Evolutionary conservation across 1,140 invertebrate genomes (phyloP).

Genomic region (Zaprionus tsacasi): DNA sequence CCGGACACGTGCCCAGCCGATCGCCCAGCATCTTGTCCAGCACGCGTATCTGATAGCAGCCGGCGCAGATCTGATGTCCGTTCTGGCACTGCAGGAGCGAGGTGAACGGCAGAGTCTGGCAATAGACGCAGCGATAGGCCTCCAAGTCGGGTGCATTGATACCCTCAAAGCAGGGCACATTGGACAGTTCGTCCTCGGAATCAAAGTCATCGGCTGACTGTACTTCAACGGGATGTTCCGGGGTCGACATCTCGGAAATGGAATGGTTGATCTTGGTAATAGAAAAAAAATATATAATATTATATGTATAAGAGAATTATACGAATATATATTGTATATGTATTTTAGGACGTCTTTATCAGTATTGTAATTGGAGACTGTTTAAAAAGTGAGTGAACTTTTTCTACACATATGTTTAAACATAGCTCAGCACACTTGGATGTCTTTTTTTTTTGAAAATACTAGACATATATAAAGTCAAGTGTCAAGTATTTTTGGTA

Average conservation of each 20-base stretch:
- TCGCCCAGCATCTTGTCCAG: slow-evolving; percentile 38
- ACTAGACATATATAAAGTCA: no score
- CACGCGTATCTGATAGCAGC: slow-evolving; percentile 48
- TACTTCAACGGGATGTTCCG: neutral
- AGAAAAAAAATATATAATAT: no score
- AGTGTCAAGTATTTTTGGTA: neutral
- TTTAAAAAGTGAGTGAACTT: no score
- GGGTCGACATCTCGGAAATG: neutral
- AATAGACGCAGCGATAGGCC: slow-evolving; percentile 18
- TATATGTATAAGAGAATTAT: no score
- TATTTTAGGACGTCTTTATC: neutral
- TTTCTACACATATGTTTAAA: no score
- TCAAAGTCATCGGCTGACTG: neutral
- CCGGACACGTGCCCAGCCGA: slow-evolving; percentile 34
- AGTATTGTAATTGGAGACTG: neutral
- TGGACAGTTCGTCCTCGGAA: neutral
- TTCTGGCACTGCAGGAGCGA: slow-evolving; percentile 29
- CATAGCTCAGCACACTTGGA: no score
- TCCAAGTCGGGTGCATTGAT: neutral
- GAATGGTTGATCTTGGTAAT: neutral
- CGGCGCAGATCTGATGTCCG: slow-evolving; percentile 39
- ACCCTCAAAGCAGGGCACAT: neutral
- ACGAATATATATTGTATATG: neutral
- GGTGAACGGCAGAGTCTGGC: neutral
- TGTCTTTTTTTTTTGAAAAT: no score